Percentiles rank a stretch among this genome's conserved stretches.
phyloP scores from a whole-genome alignment of 2,888 invertebrate species.

The Mellilla xanthometata region DNA sequence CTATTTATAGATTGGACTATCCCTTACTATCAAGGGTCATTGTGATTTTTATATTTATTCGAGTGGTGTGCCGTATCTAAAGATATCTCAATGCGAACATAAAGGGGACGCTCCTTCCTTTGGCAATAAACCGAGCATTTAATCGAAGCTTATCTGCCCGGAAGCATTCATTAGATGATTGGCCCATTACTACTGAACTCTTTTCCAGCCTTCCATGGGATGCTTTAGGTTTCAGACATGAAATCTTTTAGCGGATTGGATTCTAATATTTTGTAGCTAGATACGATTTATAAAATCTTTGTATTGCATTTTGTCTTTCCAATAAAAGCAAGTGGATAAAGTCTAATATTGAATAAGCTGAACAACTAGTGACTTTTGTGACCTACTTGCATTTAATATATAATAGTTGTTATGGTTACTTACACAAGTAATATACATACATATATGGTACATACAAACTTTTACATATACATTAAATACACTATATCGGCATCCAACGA shows the following conservation, averaged over 20 bases:
- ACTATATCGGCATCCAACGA: too few species aligned
- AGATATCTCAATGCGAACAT: constrained; percentile 76
- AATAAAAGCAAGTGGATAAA: too few species aligned
- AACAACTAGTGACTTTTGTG: too few species aligned
- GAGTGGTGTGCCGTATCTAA: constrained; percentile 49
- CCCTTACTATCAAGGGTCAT: constrained; percentile 13
- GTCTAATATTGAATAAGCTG: too few species aligned
- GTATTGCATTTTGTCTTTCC: too few species aligned
- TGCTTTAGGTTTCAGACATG: constrained; percentile 40
- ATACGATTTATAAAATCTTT: too few species aligned
- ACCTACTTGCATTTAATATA: too few species aligned
- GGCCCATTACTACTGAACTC: constrained; percentile 76
- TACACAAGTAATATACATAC: too few species aligned
- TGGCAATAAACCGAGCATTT: constrained; percentile 80
- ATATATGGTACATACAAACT: too few species aligned
- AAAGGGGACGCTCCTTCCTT: constrained; percentile 78
- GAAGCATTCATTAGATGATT: constrained; percentile 84
- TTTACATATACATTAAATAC: too few species aligned
- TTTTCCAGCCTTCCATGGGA: constrained; percentile 51
- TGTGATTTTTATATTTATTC: constrained; percentile 32
- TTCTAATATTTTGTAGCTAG: constrained; percentile 2
- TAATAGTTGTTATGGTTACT: too few species aligned
- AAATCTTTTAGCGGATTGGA: constrained; percentile 31
- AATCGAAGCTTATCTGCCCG: constrained; percentile 81
- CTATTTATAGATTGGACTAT: constrained; percentile 8